A percentile compares a stretch with the other conserved stretches of the same genome.
phyloP scores from a whole-genome alignment of 1,140 invertebrate genomes.

The Drosophila dunni region DNA sequence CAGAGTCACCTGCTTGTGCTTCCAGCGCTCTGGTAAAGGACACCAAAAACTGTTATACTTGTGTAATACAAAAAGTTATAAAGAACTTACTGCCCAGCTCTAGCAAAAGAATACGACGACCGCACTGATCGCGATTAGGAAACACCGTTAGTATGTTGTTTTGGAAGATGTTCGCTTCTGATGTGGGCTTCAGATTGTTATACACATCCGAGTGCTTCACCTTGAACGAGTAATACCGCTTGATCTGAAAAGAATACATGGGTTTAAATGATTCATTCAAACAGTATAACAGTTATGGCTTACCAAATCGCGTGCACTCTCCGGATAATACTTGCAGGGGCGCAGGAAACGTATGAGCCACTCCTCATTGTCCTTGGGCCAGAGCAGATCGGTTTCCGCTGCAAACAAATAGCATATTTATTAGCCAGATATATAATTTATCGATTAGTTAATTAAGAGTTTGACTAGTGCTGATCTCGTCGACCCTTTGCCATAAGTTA shows the following conservation, averaged over 20 bases:
- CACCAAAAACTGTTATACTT: background rate
- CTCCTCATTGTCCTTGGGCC: constrained; percentile 89
- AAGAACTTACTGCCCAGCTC: constrained; percentile 91
- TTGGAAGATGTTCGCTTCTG: constrained; percentile 91
- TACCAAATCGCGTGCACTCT: constrained; percentile 90
- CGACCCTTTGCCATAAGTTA: constrained; percentile 13
- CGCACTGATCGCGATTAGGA: constrained; percentile 90
- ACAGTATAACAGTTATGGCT: constrained; percentile 61
- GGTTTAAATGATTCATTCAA: background rate
- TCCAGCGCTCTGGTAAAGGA: constrained; percentile 90
- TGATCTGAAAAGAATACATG: constrained; percentile 86
- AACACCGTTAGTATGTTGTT: constrained; percentile 91
- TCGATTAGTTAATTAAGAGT: background rate
- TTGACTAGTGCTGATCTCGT: constrained; percentile 1
- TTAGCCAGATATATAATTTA: background rate
- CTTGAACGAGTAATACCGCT: constrained; percentile 92
- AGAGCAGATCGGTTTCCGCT: constrained; percentile 90
- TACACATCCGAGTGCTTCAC: constrained; percentile 90
- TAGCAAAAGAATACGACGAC: constrained; percentile 90
- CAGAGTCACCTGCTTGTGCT: constrained; percentile 90
- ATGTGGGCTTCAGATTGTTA: constrained; percentile 88
- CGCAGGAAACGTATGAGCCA: constrained; percentile 91
- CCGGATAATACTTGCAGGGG: constrained; percentile 92
- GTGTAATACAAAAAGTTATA: constrained; percentile 2
- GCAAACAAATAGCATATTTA: constrained; percentile 74